Percentiles rank a stretch among this genome's conserved stretches.
Evolutionary conservation across 2,888 invertebrate genomes (phyloP).

Genomic region (Axea sp.): DNA sequence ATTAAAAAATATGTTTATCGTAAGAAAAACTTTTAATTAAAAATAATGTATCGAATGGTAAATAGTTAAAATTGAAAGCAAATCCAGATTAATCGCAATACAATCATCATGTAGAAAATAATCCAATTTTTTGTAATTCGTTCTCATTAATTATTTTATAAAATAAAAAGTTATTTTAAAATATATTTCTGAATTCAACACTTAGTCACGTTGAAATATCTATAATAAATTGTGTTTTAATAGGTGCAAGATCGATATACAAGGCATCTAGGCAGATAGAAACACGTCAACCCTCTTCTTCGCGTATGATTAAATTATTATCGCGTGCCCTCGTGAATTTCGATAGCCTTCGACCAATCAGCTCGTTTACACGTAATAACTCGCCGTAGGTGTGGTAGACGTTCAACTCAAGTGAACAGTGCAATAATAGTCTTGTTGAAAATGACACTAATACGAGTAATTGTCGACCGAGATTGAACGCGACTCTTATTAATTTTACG

Average conservation of each 20-base stretch:
- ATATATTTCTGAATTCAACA: too few relatives aligned
- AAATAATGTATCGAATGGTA: too few relatives aligned
- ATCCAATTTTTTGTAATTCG: too few relatives aligned
- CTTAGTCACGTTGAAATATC: slow-evolving; percentile 18
- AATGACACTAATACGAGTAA: slow-evolving; percentile 55
- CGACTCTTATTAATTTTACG: slow-evolving; percentile 34
- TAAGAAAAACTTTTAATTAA: too few relatives aligned
- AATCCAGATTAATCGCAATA: too few relatives aligned
- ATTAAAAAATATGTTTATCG: too few relatives aligned
- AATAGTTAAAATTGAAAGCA: too few relatives aligned
- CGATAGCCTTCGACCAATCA: slow-evolving; percentile 64
- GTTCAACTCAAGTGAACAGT: slow-evolving; percentile 60
- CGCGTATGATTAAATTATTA: slow-evolving; percentile 63
- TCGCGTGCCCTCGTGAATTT: slow-evolving; percentile 62
- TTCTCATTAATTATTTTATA: too few relatives aligned
- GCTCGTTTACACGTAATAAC: slow-evolving; percentile 60
- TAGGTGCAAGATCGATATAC: slow-evolving; percentile 45
- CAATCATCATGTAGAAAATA: too few relatives aligned
- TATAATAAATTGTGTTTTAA: slow-evolving; percentile 52
- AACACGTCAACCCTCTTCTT: slow-evolving; percentile 59
- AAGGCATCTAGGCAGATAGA: slow-evolving; percentile 51
- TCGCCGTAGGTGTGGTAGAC: slow-evolving; percentile 55
- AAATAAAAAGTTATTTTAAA: too few relatives aligned
- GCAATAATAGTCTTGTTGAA: slow-evolving; percentile 57
- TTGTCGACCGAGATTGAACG: slow-evolving; percentile 53